Evolutionary conservation across 2,888 invertebrate genomes (phyloP).

Genomic region (Argyresthia goedartella): DNA sequence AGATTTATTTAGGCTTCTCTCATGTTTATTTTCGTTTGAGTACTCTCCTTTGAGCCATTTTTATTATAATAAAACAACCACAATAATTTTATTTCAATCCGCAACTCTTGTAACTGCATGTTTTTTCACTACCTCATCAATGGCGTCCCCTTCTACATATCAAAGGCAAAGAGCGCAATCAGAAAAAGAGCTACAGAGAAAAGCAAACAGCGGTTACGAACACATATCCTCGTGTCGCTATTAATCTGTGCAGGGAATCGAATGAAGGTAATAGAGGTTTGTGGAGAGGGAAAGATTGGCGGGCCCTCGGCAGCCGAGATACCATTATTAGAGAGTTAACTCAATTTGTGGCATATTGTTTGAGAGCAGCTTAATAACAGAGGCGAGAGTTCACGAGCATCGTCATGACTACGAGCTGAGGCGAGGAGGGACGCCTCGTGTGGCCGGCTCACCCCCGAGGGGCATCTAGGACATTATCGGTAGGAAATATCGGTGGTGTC

Average conservation of each 20-base stretch:
- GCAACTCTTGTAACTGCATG: background rate
- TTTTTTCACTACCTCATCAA: no score
- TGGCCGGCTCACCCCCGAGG: no score
- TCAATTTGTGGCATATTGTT: constrained; percentile 70
- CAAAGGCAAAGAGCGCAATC: no score
- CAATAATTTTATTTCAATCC: background rate
- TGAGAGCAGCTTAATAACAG: constrained; percentile 67
- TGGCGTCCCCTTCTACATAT: no score
- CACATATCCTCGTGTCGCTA: constrained; percentile 36
- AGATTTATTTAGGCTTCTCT: constrained; percentile 22
- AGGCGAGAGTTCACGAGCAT: constrained; percentile 50
- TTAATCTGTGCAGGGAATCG: constrained; percentile 50
- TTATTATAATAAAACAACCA: no score
- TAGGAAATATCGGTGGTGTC: no score
- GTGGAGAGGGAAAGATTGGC: background rate
- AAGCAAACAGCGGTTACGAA: background rate
- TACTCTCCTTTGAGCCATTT: no score
- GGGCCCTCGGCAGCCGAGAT: constrained; percentile 50
- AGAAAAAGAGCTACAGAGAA: background rate
- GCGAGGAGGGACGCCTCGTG: no score
- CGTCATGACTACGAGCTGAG: background rate
- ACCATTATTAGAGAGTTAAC: constrained; percentile 69
- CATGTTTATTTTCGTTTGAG: constrained; percentile 12
- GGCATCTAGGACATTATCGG: no score
- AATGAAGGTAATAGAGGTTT: constrained; percentile 50